These are phyloP conservation scores for Trissoscelio sp. DNA, from an alignment of 2,888 invertebrate species.

Conservation along the genomic window DNA sequence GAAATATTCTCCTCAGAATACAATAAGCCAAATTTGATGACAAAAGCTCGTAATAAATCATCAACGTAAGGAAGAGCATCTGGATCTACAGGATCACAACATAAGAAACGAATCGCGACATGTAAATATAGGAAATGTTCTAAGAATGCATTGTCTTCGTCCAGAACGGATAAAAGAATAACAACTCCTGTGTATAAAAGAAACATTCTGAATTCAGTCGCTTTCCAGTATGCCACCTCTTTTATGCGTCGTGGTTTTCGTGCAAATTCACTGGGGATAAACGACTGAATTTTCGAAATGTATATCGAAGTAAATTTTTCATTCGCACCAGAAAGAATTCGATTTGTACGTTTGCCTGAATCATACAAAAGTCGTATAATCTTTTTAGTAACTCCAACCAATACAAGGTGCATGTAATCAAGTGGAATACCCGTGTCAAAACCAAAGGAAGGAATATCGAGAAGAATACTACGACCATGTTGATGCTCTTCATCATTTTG, in stretches of 20 bases:
- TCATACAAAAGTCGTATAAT: constrained; percentile 60
- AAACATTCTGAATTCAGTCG: constrained; percentile 40
- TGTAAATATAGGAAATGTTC: neutral
- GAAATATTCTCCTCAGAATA: constrained; percentile 5
- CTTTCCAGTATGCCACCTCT: constrained; percentile 6
- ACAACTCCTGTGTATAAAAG: constrained; percentile 73
- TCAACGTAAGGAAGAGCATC: constrained; percentile 2
- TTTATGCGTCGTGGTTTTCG: constrained; percentile 7
- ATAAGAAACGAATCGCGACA: neutral
- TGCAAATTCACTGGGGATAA: constrained; percentile 14
- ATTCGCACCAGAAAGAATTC: neutral
- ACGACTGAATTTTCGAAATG: neutral
- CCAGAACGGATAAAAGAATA: constrained; percentile 59
- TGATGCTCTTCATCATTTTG: constrained; percentile 55
- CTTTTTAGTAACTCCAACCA: constrained; percentile 64
- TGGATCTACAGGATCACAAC: neutral
- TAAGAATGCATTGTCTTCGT: neutral
- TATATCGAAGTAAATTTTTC: neutral
- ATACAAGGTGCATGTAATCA: constrained; percentile 69
- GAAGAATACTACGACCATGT: constrained; percentile 40
- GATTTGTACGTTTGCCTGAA: constrained; percentile 1
- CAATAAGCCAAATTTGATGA: neutral
- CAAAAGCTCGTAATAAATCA: neutral
- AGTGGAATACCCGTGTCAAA: constrained; percentile 54
- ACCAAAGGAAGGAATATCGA: constrained; percentile 56